Base-by-base conservation (phyloP, 2,113 vertebrate species). In the Heterochromis multidens region DNA sequence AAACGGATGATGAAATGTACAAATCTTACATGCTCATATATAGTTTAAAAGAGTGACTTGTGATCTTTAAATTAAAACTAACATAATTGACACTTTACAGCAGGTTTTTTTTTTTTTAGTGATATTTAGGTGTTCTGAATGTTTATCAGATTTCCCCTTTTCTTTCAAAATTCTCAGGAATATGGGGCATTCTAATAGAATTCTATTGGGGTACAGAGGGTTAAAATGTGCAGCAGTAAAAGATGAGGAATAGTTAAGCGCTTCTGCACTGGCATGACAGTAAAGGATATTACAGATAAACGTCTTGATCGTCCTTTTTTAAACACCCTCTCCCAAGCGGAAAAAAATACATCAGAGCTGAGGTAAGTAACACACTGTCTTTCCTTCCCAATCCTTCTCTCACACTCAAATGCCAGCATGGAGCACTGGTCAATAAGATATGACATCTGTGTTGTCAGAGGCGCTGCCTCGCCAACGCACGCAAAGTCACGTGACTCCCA, bases 361-460 rank as follows among this genome's bases (percentile, higher is more conserved):
- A 79, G 60, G 33, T 67, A 76, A 49, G 21, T 58, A 52, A 57
- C 21, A 62, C 59, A 54, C 82, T 54, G 33, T 12, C 11, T 37
- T 17, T 56, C 0, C 7, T 25, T 27, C 46, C 27, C 25, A 40
- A 23, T 40, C 35, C 1, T 1, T 29, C 40, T 25, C 35, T 14
- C n/a, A 67, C 1, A 1, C 23, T 56, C 85, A 93, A 91, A 93
- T 89, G 87, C 83, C 87, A 90, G 79, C 49, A 27, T 21, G 74
- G 70, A 56, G 59, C 79, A 65, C 77, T 74, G 81, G 87, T 90
- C 89, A 92, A 89, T 91, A 81, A 80, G 80, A 91, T 58, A 60
- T 90, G 90, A 89, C 93, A 90, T 92, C 78, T 14, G 17, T 78
- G 70, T 83, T 76, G 85, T 90, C 90, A 92, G 58, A 77, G 31